Evolutionary conservation across 2,113 vertebrate genomes (phyloP).

Genomic region (Channa argus): DNA sequence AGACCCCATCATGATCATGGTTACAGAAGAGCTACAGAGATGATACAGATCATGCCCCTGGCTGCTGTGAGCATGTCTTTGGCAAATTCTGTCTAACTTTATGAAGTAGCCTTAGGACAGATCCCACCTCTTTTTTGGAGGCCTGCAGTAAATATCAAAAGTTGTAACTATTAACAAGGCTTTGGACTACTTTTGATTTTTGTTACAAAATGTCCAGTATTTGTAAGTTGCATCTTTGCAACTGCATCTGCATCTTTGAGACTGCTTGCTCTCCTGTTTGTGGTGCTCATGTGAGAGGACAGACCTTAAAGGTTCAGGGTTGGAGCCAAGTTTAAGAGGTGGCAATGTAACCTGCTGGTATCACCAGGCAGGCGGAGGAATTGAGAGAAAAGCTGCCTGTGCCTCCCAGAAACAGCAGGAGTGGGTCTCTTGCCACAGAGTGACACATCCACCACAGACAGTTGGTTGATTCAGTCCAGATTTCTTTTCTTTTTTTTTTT

Average conservation of each 20-base stretch:
- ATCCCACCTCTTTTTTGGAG: no score
- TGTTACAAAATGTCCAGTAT: background rate
- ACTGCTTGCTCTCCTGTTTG: background rate
- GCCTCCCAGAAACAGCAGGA: background rate
- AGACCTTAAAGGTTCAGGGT: background rate
- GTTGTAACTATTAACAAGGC: no score
- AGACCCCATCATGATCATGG: no score
- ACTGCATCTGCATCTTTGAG: no score
- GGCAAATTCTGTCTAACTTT: background rate
- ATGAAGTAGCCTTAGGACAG: background rate
- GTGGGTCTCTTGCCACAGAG: background rate
- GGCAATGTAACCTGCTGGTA: slow-evolving; percentile 3
- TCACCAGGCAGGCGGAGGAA: background rate
- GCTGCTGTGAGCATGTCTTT: background rate
- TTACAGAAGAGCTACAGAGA: no score
- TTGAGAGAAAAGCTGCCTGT: background rate
- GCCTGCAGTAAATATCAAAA: no score
- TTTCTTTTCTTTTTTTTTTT: background rate
- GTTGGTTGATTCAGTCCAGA: background rate
- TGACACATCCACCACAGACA: background rate
- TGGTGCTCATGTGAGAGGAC: background rate
- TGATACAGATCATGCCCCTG: no score
- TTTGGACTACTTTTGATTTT: no score
- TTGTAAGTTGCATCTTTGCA: background rate
- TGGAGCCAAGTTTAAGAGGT: slow-evolving; percentile 10